These are phyloP conservation scores for Pantherophis alleghaniensis DNA, from an alignment of 2,797 vertebrate genomes.

Conservation along the genomic window DNA sequence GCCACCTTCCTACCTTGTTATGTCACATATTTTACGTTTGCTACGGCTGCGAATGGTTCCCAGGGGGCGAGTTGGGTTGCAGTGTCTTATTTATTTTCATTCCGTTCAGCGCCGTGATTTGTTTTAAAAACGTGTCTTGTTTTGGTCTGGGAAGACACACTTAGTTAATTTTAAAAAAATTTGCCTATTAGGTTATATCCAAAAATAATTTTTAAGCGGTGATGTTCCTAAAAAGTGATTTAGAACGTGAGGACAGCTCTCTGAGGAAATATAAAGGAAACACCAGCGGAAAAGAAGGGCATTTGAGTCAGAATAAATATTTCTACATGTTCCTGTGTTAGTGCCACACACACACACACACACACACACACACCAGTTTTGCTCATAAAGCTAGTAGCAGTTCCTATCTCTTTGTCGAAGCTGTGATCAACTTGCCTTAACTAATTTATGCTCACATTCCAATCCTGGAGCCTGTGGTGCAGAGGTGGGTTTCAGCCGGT, in stretches of 20 bases:
- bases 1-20: background rate
- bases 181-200: background rate
- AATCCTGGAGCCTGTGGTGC: background rate
- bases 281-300: background rate
- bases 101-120: background rate
- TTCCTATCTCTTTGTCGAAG: background rate
- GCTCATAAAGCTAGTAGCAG: background rate
- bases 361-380: background rate
- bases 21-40: background rate
- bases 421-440: background rate
- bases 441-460: background rate
- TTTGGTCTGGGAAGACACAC: background rate
- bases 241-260: background rate
- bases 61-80: background rate
- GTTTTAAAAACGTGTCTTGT: background rate
- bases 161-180: background rate
- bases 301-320: background rate
- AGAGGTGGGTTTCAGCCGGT: too few species aligned
- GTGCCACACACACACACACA: background rate
- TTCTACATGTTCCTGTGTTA: background rate
- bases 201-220: background rate
- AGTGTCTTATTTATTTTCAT: background rate
- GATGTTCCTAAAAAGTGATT: background rate
- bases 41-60: background rate
- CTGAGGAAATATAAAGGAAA: background rate